Evolutionary conservation across 2,797 vertebrate genomes (phyloP).

Genomic region (Lacerta viridis): DNA sequence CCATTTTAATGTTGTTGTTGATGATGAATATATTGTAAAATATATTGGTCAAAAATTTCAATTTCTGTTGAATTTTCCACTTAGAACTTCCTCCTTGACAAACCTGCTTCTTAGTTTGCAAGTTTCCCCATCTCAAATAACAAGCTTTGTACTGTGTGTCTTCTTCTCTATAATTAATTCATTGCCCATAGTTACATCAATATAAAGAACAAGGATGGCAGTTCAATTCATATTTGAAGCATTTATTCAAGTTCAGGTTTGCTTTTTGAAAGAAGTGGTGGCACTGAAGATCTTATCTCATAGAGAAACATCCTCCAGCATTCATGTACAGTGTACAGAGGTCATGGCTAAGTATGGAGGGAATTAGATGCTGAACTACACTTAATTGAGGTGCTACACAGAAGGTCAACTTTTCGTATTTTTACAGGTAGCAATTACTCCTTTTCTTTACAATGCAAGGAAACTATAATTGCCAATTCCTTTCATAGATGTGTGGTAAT

Average conservation of each 20-base stretch:
- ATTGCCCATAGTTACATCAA: background rate
- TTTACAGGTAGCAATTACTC: conserved; percentile 10
- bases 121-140: background rate
- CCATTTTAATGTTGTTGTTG: background rate
- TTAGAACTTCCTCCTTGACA: background rate
- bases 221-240: background rate
- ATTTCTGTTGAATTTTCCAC: background rate
- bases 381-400: background rate
- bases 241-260: background rate
- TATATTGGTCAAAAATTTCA: background rate
- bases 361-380: background rate
- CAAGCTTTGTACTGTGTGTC: background rate
- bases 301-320: background rate
- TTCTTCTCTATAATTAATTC: background rate
- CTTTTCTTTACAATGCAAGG: background rate
- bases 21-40: no score
- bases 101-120: background rate
- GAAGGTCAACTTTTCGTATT: background rate
- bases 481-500: background rate
- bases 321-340: background rate
- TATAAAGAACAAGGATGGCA: background rate
- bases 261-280: conserved; percentile 17
- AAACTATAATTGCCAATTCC: background rate
- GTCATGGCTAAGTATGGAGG: background rate
- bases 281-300: background rate